These are phyloP conservation scores for Mus minutoides DNA, from an alignment of 2,797 vertebrate genomes.

Conservation along the genomic window DNA sequence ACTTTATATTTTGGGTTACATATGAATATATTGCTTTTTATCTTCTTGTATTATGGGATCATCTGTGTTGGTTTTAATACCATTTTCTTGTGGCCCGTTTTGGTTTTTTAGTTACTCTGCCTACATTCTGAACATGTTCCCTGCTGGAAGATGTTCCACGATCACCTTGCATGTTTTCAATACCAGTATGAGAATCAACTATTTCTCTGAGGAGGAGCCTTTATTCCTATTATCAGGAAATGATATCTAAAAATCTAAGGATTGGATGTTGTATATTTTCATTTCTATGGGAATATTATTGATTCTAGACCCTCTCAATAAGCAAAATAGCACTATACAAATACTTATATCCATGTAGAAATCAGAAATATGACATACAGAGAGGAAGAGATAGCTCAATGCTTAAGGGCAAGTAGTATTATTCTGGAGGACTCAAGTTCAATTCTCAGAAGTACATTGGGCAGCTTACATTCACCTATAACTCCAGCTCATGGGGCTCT, in stretches of 20 bases:
- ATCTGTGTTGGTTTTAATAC: not conserved
- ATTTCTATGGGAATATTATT: not conserved
- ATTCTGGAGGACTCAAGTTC: not conserved
- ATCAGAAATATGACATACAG: not conserved
- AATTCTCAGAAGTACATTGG: not conserved
- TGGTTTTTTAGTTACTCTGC: too few species aligned
- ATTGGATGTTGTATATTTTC: not conserved
- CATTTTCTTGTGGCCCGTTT: not conserved
- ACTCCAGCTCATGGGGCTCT: not conserved
- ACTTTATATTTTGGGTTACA: not conserved
- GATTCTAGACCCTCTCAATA: not conserved
- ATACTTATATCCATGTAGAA: not conserved
- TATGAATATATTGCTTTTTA: not conserved
- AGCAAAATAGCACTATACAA: not conserved
- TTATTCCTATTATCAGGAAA: not conserved
- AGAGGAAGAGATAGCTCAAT: not conserved
- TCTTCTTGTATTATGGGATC: not conserved
- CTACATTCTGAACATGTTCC: too few species aligned
- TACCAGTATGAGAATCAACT: not conserved
- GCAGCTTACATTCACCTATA: not conserved
- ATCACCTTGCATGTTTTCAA: not conserved
- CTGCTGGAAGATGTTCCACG: not conserved
- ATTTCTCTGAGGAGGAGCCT: not conserved
- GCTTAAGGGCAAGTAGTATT: not conserved
- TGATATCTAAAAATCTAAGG: not conserved